Conservation (phyloP, 2,888 invertebrate species). For the Oconnorella tubifera region DNA sequence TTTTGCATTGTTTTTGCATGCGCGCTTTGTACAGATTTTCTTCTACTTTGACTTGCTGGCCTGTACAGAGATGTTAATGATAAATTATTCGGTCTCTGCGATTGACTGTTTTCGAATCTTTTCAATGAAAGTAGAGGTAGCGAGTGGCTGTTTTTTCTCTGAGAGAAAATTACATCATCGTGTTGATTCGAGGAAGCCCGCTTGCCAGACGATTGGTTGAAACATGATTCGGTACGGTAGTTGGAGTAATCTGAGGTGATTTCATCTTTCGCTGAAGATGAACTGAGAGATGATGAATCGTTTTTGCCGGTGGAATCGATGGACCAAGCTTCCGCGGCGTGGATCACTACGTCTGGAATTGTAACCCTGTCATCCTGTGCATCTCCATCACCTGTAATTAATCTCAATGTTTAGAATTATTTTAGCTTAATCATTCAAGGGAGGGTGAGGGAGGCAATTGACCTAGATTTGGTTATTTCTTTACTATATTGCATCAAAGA, state of each 20-base stretch:
- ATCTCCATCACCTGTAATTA: no score
- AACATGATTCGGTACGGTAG: neutral
- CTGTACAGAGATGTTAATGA: neutral
- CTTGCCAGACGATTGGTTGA: no score
- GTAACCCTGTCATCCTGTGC: neutral
- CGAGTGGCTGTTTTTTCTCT: constrained; percentile 3
- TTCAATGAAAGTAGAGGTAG: constrained; percentile 11
- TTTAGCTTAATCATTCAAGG: no score
- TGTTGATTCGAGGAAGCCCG: no score
- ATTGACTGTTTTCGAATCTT: neutral
- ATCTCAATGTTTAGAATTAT: no score
- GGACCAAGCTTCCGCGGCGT: constrained; percentile 21
- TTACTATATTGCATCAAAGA: no score
- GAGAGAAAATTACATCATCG: no score
- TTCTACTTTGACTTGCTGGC: neutral
- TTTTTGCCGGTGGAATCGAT: neutral
- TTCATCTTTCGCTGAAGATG: neutral
- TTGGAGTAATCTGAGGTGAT: neutral
- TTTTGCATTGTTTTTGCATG: no score
- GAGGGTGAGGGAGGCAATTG: no score
- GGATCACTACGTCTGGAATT: constrained; percentile 25
- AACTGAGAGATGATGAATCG: neutral
- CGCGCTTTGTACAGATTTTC: no score
- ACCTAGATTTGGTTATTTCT: no score
- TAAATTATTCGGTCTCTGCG: neutral